Evolutionary conservation across 2,888 invertebrate genomes (phyloP).

Genomic region (Drosophila longiperda): DNA sequence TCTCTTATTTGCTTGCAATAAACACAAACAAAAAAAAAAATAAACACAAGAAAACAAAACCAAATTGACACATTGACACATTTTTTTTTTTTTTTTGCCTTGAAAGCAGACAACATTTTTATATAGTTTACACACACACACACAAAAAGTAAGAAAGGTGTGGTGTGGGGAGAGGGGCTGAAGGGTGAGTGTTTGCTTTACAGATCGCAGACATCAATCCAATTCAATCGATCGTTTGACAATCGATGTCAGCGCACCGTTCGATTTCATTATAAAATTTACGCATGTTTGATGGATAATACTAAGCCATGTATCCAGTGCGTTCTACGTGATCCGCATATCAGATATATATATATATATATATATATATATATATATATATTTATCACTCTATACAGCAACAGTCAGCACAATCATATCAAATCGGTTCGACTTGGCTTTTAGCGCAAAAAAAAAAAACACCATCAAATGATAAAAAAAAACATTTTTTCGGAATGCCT

Average conservation of each 20-base stretch:
- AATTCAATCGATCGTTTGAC: constrained; percentile 42
- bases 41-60: constrained; percentile 36
- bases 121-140: constrained; percentile 3
- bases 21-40: constrained; percentile 17
- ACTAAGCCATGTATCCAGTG: constrained; percentile 31
- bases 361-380: not conserved
- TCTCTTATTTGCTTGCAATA: constrained; percentile 58
- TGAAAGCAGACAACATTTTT: constrained; percentile 27
- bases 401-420: constrained; percentile 21
- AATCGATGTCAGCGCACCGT: constrained; percentile 58
- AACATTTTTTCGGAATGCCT: constrained; percentile 5
- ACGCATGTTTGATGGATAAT: constrained; percentile 74
- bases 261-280: constrained; percentile 76
- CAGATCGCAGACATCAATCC: constrained; percentile 43
- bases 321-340: constrained; percentile 56
- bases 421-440: constrained; percentile 13
- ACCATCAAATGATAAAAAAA: not conserved
- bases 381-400: constrained; percentile 7
- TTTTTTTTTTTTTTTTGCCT: constrained; percentile 70
- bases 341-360: constrained; percentile 1
- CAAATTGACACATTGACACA: constrained; percentile 79
- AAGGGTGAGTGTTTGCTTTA: constrained; percentile 20
- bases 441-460: constrained; percentile 6
- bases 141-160: not conserved
- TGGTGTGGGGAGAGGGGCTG: not conserved